phyloP scores from a whole-genome alignment of 2,888 invertebrate species.

The Caenorhabditis imperialis region DNA sequence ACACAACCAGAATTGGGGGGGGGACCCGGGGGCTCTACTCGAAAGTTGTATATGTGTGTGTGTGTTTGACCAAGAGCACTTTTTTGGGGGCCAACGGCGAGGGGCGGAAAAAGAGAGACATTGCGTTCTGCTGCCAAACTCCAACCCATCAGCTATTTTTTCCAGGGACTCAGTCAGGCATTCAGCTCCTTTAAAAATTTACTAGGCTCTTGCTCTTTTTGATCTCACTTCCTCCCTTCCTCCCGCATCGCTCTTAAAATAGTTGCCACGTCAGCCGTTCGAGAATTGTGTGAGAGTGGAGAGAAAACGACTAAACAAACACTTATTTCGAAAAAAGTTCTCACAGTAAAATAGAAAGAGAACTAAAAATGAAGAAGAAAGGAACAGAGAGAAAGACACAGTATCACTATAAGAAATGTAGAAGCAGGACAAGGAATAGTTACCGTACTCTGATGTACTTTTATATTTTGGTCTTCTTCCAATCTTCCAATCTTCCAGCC shows the following conservation, averaged over 20 bases:
- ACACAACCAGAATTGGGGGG: constrained; percentile 37
- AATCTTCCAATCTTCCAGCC: no score
- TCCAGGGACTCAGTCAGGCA: constrained; percentile 5
- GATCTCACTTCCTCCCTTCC: constrained; percentile 1
- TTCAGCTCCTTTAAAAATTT: constrained; percentile 29
- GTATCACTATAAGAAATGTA: not conserved
- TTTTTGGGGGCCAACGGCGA: constrained; percentile 29
- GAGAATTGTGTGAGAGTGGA: not conserved
- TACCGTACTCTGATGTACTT: no score
- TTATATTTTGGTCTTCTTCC: no score
- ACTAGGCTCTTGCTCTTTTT: not conserved
- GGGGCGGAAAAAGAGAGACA: constrained; percentile 28
- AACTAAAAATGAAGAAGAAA: no score
- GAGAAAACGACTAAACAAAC: not conserved
- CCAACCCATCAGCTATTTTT: constrained; percentile 53
- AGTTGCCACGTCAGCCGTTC: no score
- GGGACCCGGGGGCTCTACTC: constrained; percentile 9
- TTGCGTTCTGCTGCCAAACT: constrained; percentile 36
- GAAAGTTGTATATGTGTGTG: constrained; percentile 49
- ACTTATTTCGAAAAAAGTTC: no score
- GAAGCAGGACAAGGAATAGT: not conserved
- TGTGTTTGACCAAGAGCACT: constrained; percentile 54
- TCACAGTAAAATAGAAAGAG: no score
- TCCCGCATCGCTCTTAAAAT: not conserved
- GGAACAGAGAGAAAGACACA: no score